Evolutionary conservation across 2,797 vertebrate genomes (phyloP).

Genomic region (Halcyon chelicuti): DNA sequence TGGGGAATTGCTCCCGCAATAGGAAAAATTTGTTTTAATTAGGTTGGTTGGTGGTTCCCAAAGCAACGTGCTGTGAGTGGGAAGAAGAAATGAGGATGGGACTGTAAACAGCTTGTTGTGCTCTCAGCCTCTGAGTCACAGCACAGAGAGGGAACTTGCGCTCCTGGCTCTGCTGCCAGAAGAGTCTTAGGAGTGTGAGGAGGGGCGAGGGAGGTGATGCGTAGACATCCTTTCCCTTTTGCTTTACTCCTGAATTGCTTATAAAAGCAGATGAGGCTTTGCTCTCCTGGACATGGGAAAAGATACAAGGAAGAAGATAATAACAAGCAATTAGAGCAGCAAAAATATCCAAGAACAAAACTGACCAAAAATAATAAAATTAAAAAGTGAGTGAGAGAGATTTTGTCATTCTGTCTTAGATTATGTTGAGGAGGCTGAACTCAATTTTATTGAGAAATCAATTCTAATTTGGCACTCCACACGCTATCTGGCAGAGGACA

Average conservation of each 20-base stretch:
- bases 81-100: slow-evolving; percentile 59
- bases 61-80: slow-evolving; percentile 59
- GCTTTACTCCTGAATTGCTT: background rate
- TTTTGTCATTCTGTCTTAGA: slow-evolving; percentile 76
- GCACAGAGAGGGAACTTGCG: background rate
- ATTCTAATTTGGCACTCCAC: slow-evolving; percentile 81
- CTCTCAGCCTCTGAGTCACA: slow-evolving; percentile 36
- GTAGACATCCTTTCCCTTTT: background rate
- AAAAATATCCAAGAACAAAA: slow-evolving; percentile 73
- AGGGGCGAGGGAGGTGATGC: background rate
- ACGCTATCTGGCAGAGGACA: slow-evolving; percentile 74
- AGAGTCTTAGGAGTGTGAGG: background rate
- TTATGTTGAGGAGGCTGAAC: slow-evolving; percentile 78
- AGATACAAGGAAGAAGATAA: slow-evolving; percentile 49
- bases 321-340: slow-evolving; percentile 60
- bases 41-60: slow-evolving; percentile 71
- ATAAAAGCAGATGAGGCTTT: slow-evolving; percentile 30
- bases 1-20: slow-evolving; percentile 65
- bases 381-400: slow-evolving; percentile 65
- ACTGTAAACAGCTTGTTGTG: slow-evolving; percentile 47
- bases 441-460: slow-evolving; percentile 84
- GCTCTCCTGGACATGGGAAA: slow-evolving; percentile 21
- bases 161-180: slow-evolving; percentile 1
- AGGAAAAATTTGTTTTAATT: slow-evolving; percentile 76
- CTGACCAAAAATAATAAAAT: slow-evolving; percentile 75